A percentile compares a stretch with the other conserved stretches of the same genome.
These are phyloP conservation scores for Pithys albifrons DNA, from an alignment of 2,113 vertebrate species.

Conservation along the genomic window DNA sequence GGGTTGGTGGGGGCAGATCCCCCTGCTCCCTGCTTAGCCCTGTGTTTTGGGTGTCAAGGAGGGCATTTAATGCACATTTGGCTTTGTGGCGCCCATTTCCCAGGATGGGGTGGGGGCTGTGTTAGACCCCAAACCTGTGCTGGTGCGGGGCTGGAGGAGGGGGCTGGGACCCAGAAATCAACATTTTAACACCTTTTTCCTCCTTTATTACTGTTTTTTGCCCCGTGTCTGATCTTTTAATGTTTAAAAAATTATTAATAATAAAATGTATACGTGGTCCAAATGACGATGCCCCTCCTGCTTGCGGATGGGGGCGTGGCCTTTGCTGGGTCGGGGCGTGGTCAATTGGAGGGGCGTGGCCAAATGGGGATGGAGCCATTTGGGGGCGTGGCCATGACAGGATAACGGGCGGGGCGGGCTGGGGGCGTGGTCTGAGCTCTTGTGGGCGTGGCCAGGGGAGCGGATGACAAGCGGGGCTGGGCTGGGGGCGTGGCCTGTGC, in stretches of 20 bases:
- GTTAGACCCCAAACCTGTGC: not conserved
- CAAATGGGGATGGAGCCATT: too few species aligned
- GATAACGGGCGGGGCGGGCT: too few species aligned
- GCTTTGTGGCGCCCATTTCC: not conserved
- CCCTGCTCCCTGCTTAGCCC: not conserved
- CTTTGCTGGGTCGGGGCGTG: too few species aligned
- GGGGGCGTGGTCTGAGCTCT: too few species aligned
- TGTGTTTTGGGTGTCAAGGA: not conserved
- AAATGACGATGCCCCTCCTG: not conserved
- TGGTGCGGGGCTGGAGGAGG: not conserved
- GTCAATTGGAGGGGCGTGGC: too few species aligned
- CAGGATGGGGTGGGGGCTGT: fast-evolving
- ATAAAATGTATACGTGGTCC: not conserved
- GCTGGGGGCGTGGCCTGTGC: too few species aligned
- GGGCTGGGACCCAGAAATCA: not conserved
- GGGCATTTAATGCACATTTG: not conserved
- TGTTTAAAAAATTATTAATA: not conserved
- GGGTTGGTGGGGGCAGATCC: not conserved
- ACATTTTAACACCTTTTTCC: not conserved
- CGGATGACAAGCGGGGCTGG: too few species aligned
- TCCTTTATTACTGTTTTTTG: not conserved
- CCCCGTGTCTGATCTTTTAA: not conserved
- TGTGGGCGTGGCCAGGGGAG: too few species aligned
- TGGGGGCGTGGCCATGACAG: too few species aligned
- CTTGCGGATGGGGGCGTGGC: not conserved